Evolutionary conservation across 2,888 invertebrate genomes (phyloP).

Genomic region (Apodemia hepburni): DNA sequence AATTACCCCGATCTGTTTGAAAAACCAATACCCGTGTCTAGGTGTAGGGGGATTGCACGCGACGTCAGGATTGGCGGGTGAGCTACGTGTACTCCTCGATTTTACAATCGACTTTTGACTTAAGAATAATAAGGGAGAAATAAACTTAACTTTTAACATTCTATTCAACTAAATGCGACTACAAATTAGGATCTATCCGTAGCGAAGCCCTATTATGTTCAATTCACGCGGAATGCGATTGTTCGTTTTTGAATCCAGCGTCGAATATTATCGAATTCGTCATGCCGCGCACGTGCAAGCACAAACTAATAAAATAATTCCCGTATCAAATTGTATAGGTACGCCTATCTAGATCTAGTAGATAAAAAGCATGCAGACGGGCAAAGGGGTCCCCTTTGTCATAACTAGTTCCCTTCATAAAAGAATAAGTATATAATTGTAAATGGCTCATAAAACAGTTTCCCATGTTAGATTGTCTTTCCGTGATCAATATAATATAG

Average conservation of each 20-base stretch:
- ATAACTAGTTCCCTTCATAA: conserved; percentile 70
- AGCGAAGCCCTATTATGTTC: conserved; percentile 63
- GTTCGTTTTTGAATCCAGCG: conserved; percentile 56
- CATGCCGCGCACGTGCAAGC: conserved; percentile 76
- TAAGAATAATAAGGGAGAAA: conserved; percentile 3
- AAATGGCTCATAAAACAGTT: conserved; percentile 18
- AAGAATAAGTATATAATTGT: conserved; percentile 43
- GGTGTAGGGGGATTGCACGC: conserved; percentile 54
- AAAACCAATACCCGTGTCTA: conserved; percentile 55
- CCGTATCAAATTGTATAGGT: conserved; percentile 74
- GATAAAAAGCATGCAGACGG: conserved; percentile 65
- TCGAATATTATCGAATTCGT: conserved; percentile 75
- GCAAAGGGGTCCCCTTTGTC: conserved; percentile 70
- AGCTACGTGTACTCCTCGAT: conserved; percentile 24
- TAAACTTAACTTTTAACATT: conserved; percentile 36
- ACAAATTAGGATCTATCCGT: conserved; percentile 36
- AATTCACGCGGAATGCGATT: conserved; percentile 76
- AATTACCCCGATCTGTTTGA: conserved; percentile 48
- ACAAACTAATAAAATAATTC: conserved; percentile 77
- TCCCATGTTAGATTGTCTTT: conserved; percentile 16
- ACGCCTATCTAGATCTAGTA: conserved; percentile 76
- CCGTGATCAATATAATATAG: not conserved
- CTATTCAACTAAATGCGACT: not conserved
- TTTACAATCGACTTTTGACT: conserved; percentile 1
- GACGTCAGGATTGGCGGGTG: conserved; percentile 49